Evolutionary conservation across 2,888 invertebrate genomes (phyloP).

Genomic region (Psococerastis gibbosa): DNA sequence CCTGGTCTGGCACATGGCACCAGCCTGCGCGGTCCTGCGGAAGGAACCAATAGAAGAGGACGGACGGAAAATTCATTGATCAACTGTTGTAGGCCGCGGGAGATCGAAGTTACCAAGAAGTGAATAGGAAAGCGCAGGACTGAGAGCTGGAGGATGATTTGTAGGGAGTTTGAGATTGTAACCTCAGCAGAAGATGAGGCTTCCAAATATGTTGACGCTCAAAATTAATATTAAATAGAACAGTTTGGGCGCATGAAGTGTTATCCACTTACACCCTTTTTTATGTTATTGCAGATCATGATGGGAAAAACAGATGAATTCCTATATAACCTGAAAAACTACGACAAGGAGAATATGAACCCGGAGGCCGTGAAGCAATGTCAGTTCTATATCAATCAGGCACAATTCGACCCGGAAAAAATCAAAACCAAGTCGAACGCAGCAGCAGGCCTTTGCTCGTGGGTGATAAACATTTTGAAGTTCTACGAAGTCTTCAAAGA

Average conservation of each 20-base stretch:
- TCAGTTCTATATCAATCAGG: constrained; percentile 39
- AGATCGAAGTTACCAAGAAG: no score
- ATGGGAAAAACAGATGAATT: constrained; percentile 86
- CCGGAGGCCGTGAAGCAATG: constrained; percentile 70
- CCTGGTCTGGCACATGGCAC: no score
- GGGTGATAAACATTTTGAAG: constrained; percentile 82
- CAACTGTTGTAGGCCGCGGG: no score
- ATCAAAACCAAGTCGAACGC: constrained; percentile 73
- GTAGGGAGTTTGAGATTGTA: no score
- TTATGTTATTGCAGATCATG: constrained; percentile 31
- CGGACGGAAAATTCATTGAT: no score
- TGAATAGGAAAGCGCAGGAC: no score
- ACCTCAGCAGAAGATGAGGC: no score
- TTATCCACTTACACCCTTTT: not conserved
- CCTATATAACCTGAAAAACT: constrained; percentile 58
- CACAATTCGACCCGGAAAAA: constrained; percentile 69
- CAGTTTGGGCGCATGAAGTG: not conserved
- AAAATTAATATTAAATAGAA: not conserved
- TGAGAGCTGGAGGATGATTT: no score
- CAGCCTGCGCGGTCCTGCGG: no score
- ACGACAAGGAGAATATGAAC: constrained; percentile 86
- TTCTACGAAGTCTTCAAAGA: constrained; percentile 81
- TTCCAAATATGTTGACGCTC: no score
- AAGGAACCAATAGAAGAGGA: no score
- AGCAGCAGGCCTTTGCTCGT: constrained; percentile 79